phyloP scores from a whole-genome alignment of 2,888 invertebrate genomes.

The Xanthorhoe spadicearia region DNA sequence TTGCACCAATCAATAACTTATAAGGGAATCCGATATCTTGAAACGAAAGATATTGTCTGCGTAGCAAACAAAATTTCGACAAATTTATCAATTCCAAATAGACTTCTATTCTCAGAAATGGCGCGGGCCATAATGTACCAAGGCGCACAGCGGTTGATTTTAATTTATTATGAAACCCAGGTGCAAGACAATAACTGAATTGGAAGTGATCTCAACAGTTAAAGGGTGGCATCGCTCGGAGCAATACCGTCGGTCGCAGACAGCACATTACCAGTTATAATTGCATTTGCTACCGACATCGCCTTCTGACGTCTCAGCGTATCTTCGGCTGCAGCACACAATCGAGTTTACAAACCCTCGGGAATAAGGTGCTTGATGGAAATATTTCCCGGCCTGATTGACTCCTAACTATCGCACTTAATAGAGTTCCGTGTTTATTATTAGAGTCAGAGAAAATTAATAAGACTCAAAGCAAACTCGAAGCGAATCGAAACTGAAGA shows the following conservation, averaged over 20 bases:
- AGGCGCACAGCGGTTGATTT: constrained; percentile 29
- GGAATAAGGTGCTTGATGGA: constrained; percentile 78
- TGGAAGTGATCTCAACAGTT: constrained; percentile 72
- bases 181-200: constrained; percentile 70
- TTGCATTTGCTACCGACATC: constrained; percentile 82
- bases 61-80: constrained; percentile 30
- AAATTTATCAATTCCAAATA: constrained; percentile 3
- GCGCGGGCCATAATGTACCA: constrained; percentile 14
- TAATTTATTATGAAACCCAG: constrained; percentile 60
- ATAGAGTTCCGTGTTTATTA: constrained; percentile 37
- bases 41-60: constrained; percentile 55
- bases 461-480: constrained; percentile 56
- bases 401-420: constrained; percentile 50
- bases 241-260: constrained; percentile 71
- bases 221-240: constrained; percentile 70
- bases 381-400: constrained; percentile 74
- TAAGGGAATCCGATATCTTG: constrained; percentile 73
- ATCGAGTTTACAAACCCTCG: constrained; percentile 80
- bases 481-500: constrained; percentile 46
- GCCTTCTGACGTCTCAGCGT: constrained; percentile 73
- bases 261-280: constrained; percentile 81
- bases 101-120: constrained; percentile 14
- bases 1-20: constrained; percentile 83
- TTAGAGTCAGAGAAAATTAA: constrained; percentile 44
- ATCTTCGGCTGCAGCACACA: constrained; percentile 76